Evolutionary conservation across 2,113 vertebrate genomes (phyloP).

Genomic region (Podarcis muralis): DNA sequence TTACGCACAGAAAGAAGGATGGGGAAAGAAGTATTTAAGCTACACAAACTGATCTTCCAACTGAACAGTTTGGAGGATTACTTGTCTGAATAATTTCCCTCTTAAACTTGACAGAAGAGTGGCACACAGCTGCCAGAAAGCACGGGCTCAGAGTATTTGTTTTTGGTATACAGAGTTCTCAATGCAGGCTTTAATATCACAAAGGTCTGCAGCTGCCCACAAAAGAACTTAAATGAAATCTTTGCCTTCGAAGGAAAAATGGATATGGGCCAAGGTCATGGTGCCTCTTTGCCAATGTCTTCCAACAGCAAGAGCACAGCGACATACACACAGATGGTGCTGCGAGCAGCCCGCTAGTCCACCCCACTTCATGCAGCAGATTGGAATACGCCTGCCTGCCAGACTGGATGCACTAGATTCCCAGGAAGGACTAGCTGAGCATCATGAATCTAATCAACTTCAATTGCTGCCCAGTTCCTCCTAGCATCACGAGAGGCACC

Average conservation of each 20-base stretch:
- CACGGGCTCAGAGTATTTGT: conserved; percentile 12
- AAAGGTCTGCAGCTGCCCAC: conserved; percentile 17
- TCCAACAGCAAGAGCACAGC: background rate
- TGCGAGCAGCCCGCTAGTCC: conserved; percentile 30
- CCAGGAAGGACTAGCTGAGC: background rate
- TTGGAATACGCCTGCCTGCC: conserved; percentile 12
- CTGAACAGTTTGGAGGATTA: conserved; percentile 51
- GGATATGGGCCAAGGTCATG: background rate
- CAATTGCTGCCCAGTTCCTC: conserved; percentile 28
- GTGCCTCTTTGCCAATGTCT: conserved; percentile 6
- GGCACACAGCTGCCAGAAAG: conserved; percentile 44
- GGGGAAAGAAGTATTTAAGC: conserved; percentile 38
- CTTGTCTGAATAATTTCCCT: conserved; percentile 46
- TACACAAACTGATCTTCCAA: conserved; percentile 48
- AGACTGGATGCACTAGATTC: conserved; percentile 26
- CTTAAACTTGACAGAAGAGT: conserved; percentile 22
- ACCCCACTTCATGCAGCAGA: conserved; percentile 23
- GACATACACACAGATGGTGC: conserved; percentile 27
- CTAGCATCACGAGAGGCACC: background rate
- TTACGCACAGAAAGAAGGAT: conserved; percentile 34
- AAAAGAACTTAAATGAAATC: conserved; percentile 29
- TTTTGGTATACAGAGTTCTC: conserved; percentile 22
- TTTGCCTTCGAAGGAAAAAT: background rate
- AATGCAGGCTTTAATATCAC: conserved; percentile 14
- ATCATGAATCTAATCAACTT: conserved; percentile 13